phyloP scores from a whole-genome alignment of 2,113 vertebrate genomes.

The Sciurus niger region DNA sequence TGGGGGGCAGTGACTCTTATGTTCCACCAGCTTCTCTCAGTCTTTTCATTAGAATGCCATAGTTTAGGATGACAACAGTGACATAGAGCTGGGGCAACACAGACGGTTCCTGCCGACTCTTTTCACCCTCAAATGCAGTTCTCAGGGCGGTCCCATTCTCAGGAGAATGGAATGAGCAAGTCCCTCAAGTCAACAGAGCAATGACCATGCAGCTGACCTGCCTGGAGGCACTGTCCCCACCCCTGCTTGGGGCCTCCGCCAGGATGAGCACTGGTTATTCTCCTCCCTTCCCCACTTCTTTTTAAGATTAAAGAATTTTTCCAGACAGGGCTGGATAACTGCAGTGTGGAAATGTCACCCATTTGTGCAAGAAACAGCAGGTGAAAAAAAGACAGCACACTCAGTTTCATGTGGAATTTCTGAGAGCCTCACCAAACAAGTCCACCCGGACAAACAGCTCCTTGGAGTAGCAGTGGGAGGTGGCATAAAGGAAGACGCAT shows the following conservation, averaged over 20 bases:
- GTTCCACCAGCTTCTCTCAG: not conserved
- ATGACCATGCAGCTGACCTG: not conserved
- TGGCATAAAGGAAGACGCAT: not conserved
- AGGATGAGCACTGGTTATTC: not conserved
- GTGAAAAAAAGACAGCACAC: not conserved
- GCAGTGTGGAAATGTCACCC: not conserved
- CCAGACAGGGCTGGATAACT: not conserved
- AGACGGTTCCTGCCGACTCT: not conserved
- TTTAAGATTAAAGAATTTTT: conserved; percentile 38
- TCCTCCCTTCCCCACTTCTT: not conserved
- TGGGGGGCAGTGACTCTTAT: not conserved
- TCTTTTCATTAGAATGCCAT: not conserved
- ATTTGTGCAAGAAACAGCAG: not conserved
- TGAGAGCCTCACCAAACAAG: conserved; percentile 31
- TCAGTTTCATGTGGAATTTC: not conserved
- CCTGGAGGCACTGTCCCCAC: not conserved
- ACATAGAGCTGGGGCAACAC: not conserved
- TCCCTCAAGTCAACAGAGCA: not conserved
- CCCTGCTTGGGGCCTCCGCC: not conserved
- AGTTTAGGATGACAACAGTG: not conserved
- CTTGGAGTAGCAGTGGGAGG: not conserved
- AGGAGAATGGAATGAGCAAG: not conserved
- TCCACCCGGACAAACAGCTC: conserved; percentile 60
- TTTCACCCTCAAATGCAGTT: not conserved
- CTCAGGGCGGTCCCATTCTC: not conserved